Percentiles rank a stretch among this genome's conserved stretches.
phyloP scores from a whole-genome alignment of 2,113 vertebrate species.

The Zapornia atra region DNA sequence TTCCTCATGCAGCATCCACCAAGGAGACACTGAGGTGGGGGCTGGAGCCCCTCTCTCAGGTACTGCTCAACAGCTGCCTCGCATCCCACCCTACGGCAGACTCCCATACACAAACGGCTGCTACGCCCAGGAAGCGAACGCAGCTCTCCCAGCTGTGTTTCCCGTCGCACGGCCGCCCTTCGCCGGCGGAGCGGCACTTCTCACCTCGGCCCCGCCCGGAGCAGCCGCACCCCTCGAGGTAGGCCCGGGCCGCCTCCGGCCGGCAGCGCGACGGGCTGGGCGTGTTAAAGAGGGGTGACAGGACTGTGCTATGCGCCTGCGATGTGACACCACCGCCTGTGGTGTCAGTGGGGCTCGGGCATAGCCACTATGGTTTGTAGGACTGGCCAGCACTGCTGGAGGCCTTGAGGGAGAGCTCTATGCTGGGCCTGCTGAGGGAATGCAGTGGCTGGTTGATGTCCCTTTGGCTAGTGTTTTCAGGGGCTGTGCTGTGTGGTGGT shows the following conservation, averaged over 20 bases:
- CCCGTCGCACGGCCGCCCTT: fast-evolving
- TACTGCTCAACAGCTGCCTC: no score
- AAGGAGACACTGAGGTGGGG: fast-evolving
- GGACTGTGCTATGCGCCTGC: no score
- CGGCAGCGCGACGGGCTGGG: no score
- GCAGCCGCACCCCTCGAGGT: no score
- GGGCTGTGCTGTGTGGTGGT: fast-evolving
- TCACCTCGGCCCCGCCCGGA: fast-evolving
- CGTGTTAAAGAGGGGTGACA: no score
- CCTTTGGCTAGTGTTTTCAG: fast-evolving
- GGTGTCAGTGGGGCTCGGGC: fast-evolving
- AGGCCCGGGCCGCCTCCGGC: no score
- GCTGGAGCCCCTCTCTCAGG: fast-evolving
- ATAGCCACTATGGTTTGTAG: fast-evolving
- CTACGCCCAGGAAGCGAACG: fast-evolving
- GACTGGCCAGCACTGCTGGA: background rate
- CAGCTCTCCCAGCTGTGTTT: fast-evolving
- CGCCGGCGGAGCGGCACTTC: fast-evolving
- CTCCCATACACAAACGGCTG: fast-evolving
- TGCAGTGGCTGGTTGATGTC: fast-evolving
- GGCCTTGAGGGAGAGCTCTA: background rate
- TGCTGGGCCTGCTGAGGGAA: fast-evolving
- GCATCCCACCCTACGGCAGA: no score
- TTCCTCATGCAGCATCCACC: background rate
- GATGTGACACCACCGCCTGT: no score